Evolutionary conservation across 2,888 invertebrate genomes (phyloP), one percentile per base, ranked within the genome.

Genomic region (Chymomyza fuscimana): DNA sequence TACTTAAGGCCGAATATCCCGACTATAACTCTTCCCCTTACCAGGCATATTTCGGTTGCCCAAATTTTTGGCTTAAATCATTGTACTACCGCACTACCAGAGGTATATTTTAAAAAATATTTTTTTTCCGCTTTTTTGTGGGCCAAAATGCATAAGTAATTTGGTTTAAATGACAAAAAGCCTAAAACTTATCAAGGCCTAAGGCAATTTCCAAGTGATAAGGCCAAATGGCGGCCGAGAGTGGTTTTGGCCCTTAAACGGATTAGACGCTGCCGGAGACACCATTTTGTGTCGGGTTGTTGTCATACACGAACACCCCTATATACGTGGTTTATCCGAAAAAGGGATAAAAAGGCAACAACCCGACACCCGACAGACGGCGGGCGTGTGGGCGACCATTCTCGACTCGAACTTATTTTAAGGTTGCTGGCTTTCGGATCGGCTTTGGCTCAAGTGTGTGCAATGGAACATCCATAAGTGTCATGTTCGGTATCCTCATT

Each of bases 401-500:
- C 46, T 52, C 54, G 56, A 46, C 40, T 46, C 32, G 32, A 12
- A 46, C 12, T 46, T 12, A 15, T 46, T 12, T 12, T 46, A 46
- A 46, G 12, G 40, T 46, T 32, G 32, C 32, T 32, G 29, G 46
- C 58, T 52, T 32, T 50, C 62, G 46, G 64, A 63, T 64, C 69
- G 69, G 65, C 54, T 50, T 46, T 69, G 58, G 64, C 63, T 69
- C 52, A 70, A 74, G 63, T 64, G 69, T 65, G 62, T 77, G 69
- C 71, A 54, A 54, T 73, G 76, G 73, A 78, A 89, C 85, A 89
- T 88, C 86, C 84, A 88, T 89, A 89, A 89, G 89, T 89, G 89
- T 89, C 88, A 89, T 89, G 89, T 88, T 88, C 81, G 80, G 86
- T 86, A 84, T 86, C 80, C 86, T 80, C 86, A 83, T 87, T 89